These are phyloP conservation scores for Aricia agestis DNA, from an alignment of 1,140 invertebrate genomes.

Conservation along the genomic window DNA sequence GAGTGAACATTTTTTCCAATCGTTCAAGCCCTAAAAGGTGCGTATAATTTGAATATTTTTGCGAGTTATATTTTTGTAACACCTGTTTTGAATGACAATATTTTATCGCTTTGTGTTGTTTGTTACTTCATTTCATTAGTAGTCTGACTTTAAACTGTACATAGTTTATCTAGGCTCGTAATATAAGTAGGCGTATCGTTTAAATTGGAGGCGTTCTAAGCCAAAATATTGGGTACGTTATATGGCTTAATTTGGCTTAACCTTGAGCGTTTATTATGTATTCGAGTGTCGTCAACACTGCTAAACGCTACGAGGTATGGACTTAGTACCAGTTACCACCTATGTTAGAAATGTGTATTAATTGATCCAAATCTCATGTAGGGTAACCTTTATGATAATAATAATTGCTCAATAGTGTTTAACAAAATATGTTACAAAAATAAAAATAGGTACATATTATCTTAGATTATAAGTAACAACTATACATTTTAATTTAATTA, in stretches of 20 bases:
- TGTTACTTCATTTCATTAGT: background rate
- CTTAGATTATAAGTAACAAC: too few relatives aligned
- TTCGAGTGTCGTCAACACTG: constrained; percentile 10
- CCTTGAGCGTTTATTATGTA: constrained; percentile 20
- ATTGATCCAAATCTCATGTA: background rate
- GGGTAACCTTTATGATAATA: background rate
- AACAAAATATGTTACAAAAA: too few relatives aligned
- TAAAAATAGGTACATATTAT: too few relatives aligned
- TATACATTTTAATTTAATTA: too few relatives aligned
- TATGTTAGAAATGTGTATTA: background rate
- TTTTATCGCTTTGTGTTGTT: constrained; percentile 2
- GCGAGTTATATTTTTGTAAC: constrained; percentile 26
- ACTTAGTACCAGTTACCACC: background rate
- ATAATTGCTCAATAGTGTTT: background rate
- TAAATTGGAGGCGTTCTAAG: background rate
- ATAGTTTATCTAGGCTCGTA: background rate
- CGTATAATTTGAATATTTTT: constrained; percentile 29
- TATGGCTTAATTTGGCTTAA: constrained; percentile 17
- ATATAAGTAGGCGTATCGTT: background rate
- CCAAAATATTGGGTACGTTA: background rate
- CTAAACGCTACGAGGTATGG: constrained; percentile 4
- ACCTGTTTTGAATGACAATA: constrained; percentile 22
- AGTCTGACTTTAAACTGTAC: background rate
- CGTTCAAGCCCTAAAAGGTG: constrained; percentile 40
- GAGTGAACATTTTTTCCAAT: constrained; percentile 24